Conservation (phyloP, 1,140 invertebrate species). For the Trichonephila clavata region DNA sequence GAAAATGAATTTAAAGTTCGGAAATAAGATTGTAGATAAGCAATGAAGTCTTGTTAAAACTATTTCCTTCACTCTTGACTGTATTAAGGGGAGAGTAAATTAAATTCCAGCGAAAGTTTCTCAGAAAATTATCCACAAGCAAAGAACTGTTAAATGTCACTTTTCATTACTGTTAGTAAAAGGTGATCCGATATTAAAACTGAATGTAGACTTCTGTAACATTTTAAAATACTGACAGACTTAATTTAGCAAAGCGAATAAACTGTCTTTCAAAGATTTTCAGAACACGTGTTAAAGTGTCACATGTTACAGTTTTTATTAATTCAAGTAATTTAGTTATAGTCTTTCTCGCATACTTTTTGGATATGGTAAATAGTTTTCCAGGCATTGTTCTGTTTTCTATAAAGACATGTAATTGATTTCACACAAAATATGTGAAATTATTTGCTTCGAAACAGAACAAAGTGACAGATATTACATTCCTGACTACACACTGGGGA, state of each 20-base stretch:
- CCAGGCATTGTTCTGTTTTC: background rate
- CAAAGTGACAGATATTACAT: slow-evolving; percentile 19
- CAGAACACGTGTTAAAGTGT: background rate
- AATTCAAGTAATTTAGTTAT: background rate
- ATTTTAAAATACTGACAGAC: background rate
- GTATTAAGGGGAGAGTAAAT: background rate
- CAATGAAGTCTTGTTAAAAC: slow-evolving; percentile 62
- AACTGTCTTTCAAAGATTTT: background rate
- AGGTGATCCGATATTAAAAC: background rate
- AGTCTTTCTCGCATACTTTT: background rate
- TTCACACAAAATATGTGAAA: no score
- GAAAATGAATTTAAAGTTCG: slow-evolving; percentile 51
- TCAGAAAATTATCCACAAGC: background rate
- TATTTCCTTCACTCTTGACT: slow-evolving; percentile 42
- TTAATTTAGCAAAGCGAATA: background rate
- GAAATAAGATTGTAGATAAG: slow-evolving; percentile 18
- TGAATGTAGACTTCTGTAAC: background rate
- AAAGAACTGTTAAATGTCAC: background rate
- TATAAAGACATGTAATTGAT: background rate
- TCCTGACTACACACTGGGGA: background rate
- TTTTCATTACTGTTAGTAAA: slow-evolving; percentile 43
- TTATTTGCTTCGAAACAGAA: background rate
- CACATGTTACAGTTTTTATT: background rate
- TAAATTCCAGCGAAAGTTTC: background rate
- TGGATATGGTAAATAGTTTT: background rate